Conservation (phyloP, 2,888 invertebrate genomes). For the Caenorhabditis angaria region DNA sequence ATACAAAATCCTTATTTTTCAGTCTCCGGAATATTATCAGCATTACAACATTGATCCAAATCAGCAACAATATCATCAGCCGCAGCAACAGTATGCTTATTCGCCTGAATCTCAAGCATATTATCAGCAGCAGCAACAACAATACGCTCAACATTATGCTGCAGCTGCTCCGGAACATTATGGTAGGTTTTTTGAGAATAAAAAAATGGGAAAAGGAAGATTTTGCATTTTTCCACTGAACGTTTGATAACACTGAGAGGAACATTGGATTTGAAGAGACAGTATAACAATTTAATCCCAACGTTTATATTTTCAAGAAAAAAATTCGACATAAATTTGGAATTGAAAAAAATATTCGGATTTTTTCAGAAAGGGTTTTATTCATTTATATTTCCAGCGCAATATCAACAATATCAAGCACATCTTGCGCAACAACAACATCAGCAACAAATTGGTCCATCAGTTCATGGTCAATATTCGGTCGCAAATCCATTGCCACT, state of each 20-base stretch:
- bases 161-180: slow-evolving; percentile 2
- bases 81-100: slow-evolving; percentile 24
- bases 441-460: slow-evolving; percentile 9
- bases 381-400: slow-evolving; percentile 3
- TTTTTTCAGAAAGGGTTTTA: too few relatives aligned
- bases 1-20: neutral
- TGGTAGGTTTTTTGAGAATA: too few relatives aligned
- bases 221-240: too few relatives aligned
- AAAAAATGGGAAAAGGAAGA: too few relatives aligned
- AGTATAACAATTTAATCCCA: too few relatives aligned
- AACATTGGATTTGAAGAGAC: too few relatives aligned
- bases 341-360: neutral
- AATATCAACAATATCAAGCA: slow-evolving; percentile 19
- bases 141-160: slow-evolving; percentile 9
- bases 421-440: slow-evolving; percentile 9
- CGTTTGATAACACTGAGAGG: too few relatives aligned
- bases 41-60: slow-evolving; percentile 13
- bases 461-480: slow-evolving; percentile 42
- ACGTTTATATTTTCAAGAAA: neutral
- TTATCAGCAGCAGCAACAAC: slow-evolving; percentile 30
- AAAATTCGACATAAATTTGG: neutral
- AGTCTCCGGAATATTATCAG: slow-evolving; percentile 22
- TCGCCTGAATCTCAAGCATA: slow-evolving; percentile 28
- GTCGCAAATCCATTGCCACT: slow-evolving; percentile 40
- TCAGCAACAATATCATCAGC: slow-evolving; percentile 9